phyloP scores from a whole-genome alignment of 2,113 vertebrate genomes.

The Andinoacara biseriatus region DNA sequence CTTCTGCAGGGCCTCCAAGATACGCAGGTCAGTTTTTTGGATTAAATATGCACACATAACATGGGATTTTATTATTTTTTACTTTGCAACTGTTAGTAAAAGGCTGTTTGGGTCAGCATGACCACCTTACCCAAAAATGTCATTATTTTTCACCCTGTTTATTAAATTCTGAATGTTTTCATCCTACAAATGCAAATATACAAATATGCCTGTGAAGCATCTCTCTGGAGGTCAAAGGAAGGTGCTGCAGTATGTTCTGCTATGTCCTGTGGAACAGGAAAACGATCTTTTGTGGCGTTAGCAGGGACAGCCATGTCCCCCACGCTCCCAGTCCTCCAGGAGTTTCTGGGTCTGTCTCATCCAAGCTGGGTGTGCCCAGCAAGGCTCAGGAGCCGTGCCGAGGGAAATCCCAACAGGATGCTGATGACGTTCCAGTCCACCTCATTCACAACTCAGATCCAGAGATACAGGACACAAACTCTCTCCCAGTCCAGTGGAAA shows the following conservation, averaged over 20 bases:
- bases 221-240: not conserved
- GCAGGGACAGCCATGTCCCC: not conserved
- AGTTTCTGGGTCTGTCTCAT: not conserved
- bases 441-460: not conserved
- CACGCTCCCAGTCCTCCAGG: too few relatives aligned
- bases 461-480: not conserved
- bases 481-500: not conserved
- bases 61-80: not conserved
- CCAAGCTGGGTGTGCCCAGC: not conserved
- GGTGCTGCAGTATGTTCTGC: not conserved
- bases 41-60: not conserved
- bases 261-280: not conserved
- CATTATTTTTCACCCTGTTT: constrained; percentile 1
- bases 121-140: not conserved
- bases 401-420: not conserved
- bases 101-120: not conserved
- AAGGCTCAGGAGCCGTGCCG: not conserved
- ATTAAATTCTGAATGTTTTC: not conserved
- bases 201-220: not conserved
- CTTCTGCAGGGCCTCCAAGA: not conserved
- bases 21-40: too few relatives aligned
- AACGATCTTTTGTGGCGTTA: not conserved
- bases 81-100: not conserved
- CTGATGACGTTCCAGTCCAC: not conserved
- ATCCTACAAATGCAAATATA: not conserved